Evolutionary conservation across 2,888 invertebrate species (phyloP).

Genomic region (Microchrysa polita): DNA sequence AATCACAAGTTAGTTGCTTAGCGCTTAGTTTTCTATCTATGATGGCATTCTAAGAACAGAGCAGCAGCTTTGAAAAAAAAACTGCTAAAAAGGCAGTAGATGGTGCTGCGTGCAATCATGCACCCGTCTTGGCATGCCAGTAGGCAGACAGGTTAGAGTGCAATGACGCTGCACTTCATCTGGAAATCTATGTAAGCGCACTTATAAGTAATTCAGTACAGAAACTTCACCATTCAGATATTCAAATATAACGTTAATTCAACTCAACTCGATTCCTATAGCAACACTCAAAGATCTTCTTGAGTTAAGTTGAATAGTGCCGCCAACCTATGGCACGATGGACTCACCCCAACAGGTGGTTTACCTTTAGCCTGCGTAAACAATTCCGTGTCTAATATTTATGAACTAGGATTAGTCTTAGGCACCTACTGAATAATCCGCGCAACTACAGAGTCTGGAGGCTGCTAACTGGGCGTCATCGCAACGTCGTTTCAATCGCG

Average conservation of each 20-base stretch:
- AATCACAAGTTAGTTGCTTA: too few relatives aligned
- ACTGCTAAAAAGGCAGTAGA: background rate
- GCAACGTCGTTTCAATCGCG: too few relatives aligned
- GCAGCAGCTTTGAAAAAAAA: constrained; percentile 13
- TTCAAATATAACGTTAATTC: background rate
- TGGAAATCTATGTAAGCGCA: too few relatives aligned
- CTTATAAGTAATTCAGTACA: too few relatives aligned
- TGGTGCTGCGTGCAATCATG: too few relatives aligned
- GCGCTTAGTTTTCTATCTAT: too few relatives aligned
- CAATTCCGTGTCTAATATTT: constrained; percentile 36
- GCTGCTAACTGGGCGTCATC: constrained; percentile 18
- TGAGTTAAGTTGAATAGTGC: too few relatives aligned
- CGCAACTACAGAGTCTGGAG: background rate
- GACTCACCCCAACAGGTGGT: constrained; percentile 39
- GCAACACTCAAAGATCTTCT: background rate
- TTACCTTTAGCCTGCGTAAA: constrained; percentile 45
- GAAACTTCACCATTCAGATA: too few relatives aligned
- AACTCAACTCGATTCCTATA: background rate
- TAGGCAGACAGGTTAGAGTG: background rate
- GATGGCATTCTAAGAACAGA: background rate
- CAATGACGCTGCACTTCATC: constrained; percentile 4
- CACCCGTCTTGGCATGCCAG: background rate
- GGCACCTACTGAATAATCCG: constrained; percentile 8
- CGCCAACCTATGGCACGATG: too few relatives aligned
- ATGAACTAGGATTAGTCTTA: constrained; percentile 30